Evolutionary conservation across 1,140 invertebrate genomes (phyloP), one percentile per base, ranked within the genome.

Genomic region (Drosophila parabipectinata): DNA sequence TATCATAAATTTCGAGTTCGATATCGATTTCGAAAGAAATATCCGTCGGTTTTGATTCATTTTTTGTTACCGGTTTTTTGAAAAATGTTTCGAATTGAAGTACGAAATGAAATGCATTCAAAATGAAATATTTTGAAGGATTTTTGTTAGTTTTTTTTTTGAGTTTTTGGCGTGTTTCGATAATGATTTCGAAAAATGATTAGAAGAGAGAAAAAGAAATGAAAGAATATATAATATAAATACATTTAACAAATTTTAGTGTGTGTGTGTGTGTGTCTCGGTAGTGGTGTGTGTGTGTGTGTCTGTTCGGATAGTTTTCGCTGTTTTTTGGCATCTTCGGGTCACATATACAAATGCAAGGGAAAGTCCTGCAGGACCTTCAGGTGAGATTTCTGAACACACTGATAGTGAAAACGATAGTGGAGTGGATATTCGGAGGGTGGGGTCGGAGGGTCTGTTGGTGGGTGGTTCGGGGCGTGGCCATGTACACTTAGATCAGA

Each of bases 161-260:
- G 67, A 34, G 63, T 54, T 62, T 41, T 77, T 82, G 53, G 71
- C 59, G 82, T 87, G 83, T 88, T 87, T 88, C 82, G 81, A 85
- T 67, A 85, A 85, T 85, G 82, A 85, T 82, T 87, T 87, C 76
- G 82, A 87, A 87, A 73, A 88, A 88, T 88, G 83, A 88, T 88
- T 88, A 88, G 83, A 85, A 90, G 89, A 90, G 88, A 90, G 88
- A 90, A 90, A 88, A 90, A 90, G 85, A 90, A 90, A 90, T 90
- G 88, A 90, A 90, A 90, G 88, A 88, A 90, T 90, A 90, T 90
- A 90, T 84, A 90, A 90, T 90, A 90, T 90, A 90, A 90, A 90
- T 90, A 88, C 71, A 90, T 89, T 88, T 90, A 90, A 88, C 84
- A 88, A 88, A 88, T 90, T 90, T 90, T 90, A 85, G 81, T 85